These are phyloP conservation scores for Psittacula cyanocephala DNA, from an alignment of 2,113 vertebrate genomes.

Conservation along the genomic window DNA sequence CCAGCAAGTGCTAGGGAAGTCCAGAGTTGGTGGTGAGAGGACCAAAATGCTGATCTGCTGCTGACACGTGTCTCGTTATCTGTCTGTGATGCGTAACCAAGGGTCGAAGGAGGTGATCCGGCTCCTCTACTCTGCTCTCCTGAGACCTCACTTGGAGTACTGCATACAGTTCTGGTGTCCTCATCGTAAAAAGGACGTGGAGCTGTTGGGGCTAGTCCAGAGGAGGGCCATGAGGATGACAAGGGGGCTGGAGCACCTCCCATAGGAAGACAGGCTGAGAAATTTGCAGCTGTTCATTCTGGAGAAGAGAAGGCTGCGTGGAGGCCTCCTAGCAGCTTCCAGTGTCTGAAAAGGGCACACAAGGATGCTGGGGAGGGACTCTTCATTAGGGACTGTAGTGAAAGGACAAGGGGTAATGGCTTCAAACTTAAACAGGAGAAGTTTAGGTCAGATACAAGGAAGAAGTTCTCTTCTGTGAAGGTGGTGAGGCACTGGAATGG, in stretches of 20 bases:
- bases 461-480: background rate
- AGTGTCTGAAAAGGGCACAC: background rate
- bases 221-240: background rate
- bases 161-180: background rate
- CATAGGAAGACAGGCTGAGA: background rate
- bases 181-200: background rate
- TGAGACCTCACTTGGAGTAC: background rate
- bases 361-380: background rate
- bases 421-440: background rate
- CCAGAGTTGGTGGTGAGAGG: background rate
- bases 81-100: fast-evolving
- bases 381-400: background rate
- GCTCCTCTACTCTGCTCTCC: background rate
- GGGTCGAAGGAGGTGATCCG: background rate
- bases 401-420: background rate
- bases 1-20: background rate
- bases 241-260: background rate
- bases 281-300: background rate
- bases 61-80: background rate
- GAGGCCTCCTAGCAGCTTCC: background rate
- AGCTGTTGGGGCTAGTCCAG: background rate
- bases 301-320: background rate
- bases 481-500: background rate
- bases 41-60: background rate
- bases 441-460: background rate